Conservation (phyloP, 2,888 invertebrate genomes). For the Heterodera filipjevi region DNA sequence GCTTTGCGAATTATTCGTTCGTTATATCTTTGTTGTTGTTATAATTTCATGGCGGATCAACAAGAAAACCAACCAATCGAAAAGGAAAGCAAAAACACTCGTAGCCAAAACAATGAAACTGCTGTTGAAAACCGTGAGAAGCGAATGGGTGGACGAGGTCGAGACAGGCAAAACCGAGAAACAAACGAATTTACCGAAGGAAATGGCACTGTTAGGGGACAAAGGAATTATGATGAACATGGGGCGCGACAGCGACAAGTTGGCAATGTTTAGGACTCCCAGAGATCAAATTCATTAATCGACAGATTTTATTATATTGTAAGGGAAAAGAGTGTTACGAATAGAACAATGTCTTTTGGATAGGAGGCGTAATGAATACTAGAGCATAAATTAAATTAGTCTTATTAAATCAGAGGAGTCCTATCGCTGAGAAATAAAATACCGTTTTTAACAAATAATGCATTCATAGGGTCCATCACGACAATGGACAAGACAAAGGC, state of each 20-base stretch:
- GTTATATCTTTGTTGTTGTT: not conserved
- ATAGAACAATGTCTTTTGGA: too few species aligned
- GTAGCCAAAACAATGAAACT: not conserved
- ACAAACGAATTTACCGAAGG: not conserved
- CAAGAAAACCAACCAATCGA: not conserved
- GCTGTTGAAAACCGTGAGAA: not conserved
- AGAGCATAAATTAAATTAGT: too few species aligned
- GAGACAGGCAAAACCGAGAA: not conserved
- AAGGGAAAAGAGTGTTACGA: too few species aligned
- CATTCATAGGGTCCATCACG: not conserved
- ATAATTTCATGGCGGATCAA: not conserved
- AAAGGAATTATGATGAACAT: not conserved
- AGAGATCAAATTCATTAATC: too few species aligned
- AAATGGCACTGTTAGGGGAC: not conserved
- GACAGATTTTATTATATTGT: too few species aligned
- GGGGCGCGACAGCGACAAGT: not conserved
- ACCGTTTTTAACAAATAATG: not conserved
- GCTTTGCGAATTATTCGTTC: too few species aligned
- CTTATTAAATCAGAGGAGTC: too few species aligned
- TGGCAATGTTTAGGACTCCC: not conserved
- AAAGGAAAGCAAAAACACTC: not conserved
- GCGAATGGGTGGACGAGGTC: not conserved
- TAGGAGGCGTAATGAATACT: too few species aligned
- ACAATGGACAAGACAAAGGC: not conserved
- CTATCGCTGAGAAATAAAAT: too few species aligned